A percentile compares a stretch with the other conserved stretches of the same genome.
Conservation (phyloP, 2,888 invertebrate genomes). For the Diadromus collaris region DNA sequence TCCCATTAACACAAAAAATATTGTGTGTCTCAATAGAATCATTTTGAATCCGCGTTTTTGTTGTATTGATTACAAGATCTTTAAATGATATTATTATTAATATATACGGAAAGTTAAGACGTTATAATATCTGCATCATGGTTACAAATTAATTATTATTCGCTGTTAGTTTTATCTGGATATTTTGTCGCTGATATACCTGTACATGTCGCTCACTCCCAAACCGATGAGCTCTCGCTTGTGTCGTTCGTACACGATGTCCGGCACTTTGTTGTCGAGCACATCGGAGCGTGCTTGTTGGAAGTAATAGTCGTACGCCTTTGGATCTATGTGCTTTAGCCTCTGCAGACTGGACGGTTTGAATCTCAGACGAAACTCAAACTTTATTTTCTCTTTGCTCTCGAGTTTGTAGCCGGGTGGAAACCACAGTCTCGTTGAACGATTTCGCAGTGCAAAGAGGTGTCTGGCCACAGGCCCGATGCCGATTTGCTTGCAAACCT, state of each 20-base stretch:
- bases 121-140: too few relatives aligned
- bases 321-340: slow-evolving; percentile 86
- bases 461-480: slow-evolving; percentile 90
- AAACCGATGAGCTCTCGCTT: slow-evolving; percentile 91
- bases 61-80: background rate
- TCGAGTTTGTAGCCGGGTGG: slow-evolving; percentile 84
- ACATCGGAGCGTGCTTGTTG: slow-evolving; percentile 93
- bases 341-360: slow-evolving; percentile 86
- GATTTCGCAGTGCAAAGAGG: slow-evolving; percentile 88
- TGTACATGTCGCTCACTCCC: slow-evolving; percentile 92
- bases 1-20: too few relatives aligned
- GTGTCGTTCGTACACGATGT: slow-evolving; percentile 89
- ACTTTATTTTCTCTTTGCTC: slow-evolving; percentile 81
- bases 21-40: too few relatives aligned
- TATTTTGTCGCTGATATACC: slow-evolving; percentile 69
- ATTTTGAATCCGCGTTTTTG: too few relatives aligned
- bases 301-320: slow-evolving; percentile 92
- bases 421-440: slow-evolving; percentile 85
- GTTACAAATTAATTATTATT: background rate
- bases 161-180: background rate
- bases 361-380: slow-evolving; percentile 91
- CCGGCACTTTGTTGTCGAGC: slow-evolving; percentile 88
- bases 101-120: too few relatives aligned
- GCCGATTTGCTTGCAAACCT: slow-evolving; percentile 86
- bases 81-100: too few relatives aligned